Evolutionary conservation across 2,113 vertebrate species (phyloP), one percentile per base, ranked within the genome.

Genomic region (Typhlomys cinereus): DNA sequence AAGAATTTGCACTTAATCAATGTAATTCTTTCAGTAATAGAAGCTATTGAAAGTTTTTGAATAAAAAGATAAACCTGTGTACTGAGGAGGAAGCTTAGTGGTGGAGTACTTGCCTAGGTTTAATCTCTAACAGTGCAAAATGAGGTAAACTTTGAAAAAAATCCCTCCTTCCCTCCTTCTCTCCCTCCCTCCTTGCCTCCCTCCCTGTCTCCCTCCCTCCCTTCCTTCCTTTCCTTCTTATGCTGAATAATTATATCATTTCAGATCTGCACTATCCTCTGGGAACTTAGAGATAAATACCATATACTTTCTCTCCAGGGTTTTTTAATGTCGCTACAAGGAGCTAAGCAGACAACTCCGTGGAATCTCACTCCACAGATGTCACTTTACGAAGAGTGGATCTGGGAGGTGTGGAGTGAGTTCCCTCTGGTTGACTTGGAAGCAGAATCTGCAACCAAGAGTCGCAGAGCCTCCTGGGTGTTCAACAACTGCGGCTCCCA

Each of bases 1-100:
- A 89, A 23, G 10, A 92, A 94, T 70, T 66, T 89, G 34, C 13
- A 36, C 86, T 62, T 69, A 71, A 70, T n/a, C n/a, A n/a, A n/a
- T n/a, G n/a, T n/a, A n/a, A n/a, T 85, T 21, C 10, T 82, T 39
- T 71, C 34, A 29, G 39, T 18, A 48, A 44, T 44, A 34, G 20
- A 34, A 41, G 34, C 14, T 91, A 75, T 7, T 81, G 36, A 59
- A 69, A 14, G 17, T 48, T 85, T 86, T 86, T 79, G 8, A 62
- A 41, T n/a, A 59, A 88, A 88, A 15, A 70, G 52, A 14, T 54
- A 29, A 21, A 54, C 17, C 80, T 76, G 52, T 31, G 61, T 25
- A 31, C 31, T 66, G 64, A 20, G 31, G 64, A 64, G 13, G 31
- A 14, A 66, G 64, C 15, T 66, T 34, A 15, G 64, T 66, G 34